Evolutionary conservation across 2,888 invertebrate genomes (phyloP), one percentile per base, ranked within the genome.

Genomic region (Icerya purchasi): DNA sequence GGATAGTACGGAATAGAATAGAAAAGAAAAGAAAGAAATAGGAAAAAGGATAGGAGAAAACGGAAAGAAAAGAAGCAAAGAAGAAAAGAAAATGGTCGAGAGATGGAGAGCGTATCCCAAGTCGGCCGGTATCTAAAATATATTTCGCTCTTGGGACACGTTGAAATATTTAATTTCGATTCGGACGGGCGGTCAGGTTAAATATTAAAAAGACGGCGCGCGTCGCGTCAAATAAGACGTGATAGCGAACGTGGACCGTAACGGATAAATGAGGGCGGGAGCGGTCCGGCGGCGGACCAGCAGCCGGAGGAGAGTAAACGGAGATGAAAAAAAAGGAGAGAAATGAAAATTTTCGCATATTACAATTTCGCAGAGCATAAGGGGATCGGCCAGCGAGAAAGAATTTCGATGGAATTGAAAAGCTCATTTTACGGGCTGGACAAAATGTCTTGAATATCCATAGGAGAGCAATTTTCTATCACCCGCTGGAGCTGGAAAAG

Each of bases 381-480:
- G 52, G 3, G n/a, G 10, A 49, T n/a, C n/a, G n/a, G n/a, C n/a
- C n/a, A n/a, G n/a, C n/a, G n/a, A n/a, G 14, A 14, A 36, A 5
- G 5, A 14, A 8, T 36, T 14, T 14, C 36, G 36, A 36, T 36
- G 36, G 36, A 36, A 36, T 14, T 5, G 36, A 36, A 14, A 36
- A 36, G 14, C 36, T 36, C 36, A 14, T 36, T 36, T 36, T 36
- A 14, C 14, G 8, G 36, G n/a, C 52, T 54, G 59, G 59, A 59
- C 59, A 50, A 54, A 59, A 59, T 59, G 54, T 59, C 59, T 59
- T 59, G 59, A 59, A 59, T 59, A 59, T 59, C 54, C 59, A 59
- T 59, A 59, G 59, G 59, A 59, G 59, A 59, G 59, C 59, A 22
- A 59, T 59, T 59, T 59, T 59, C 59, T 18, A 14, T 5, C 18